Base-by-base conservation (phyloP, 2,113 vertebrate species). In the Pseudonaja textilis region DNA sequence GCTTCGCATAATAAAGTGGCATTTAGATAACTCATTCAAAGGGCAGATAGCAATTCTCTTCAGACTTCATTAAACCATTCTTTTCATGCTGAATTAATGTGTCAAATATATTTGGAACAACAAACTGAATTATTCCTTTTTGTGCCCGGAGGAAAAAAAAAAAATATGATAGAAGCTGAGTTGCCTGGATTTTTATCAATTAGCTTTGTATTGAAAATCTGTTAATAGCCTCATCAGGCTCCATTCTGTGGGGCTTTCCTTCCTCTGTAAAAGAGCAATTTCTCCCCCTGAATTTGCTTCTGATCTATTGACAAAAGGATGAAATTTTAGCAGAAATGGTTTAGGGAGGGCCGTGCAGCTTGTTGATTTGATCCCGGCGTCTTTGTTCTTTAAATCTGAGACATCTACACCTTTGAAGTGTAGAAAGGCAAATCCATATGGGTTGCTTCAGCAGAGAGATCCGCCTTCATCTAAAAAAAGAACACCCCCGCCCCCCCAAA, bases 1-100 rank as follows among this genome's bases (percentile, higher is more conserved):
- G 95, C 95, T 98, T 97, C 97, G 95, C 97, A 97, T 97, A 97
- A 97, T 96, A 97, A 98, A 97, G 97, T 96, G 87, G 94, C 94
- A 95, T 96, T 97, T 96, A 97, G 96, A 95, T 97, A 96, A 96
- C 96, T 97, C 96, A 96, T 97, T 97, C 96, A 97, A 96, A 97
- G 95, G 93, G 93, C 89, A 96, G 95, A 97, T 96, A 97, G 87
- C 95, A 97, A 97, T 96, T 97, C 97, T 96, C 96, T 93, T 95
- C 95, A 97, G 97, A 97, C 94, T 97, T 98, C 94, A 97, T 97
- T 97, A 97, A 97, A 96, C 97, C 93, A 92, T 56, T 95, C 93
- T 97, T 97, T 97, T 97, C 96, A 96, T 97, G 96, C 97, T 97
- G 96, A 97, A 97, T 97, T 96, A 96, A 97, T 94, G 92, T 96